Evolutionary conservation across 1,140 invertebrate genomes (phyloP), one percentile per base, ranked within the genome.

Genomic region (Ceratina japonica): DNA sequence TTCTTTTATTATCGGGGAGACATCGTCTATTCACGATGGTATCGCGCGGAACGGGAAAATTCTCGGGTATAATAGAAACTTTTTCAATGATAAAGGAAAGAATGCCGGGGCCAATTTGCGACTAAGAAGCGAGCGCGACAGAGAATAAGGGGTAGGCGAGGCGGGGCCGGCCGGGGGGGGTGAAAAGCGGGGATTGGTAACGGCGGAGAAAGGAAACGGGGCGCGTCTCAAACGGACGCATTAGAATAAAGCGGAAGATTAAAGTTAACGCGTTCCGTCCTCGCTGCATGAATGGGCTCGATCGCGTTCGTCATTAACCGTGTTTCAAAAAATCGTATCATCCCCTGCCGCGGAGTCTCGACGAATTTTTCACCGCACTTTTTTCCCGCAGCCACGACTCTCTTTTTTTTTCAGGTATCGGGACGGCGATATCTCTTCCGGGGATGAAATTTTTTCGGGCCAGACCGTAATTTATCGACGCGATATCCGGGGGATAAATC

Each of bases 1-100:
- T 80, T 84, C 79, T 81, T 84, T 75, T 69, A 85, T 85, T 76
- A 70, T 81, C 69, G 79, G 37, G 37, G 69, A 77, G 64, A 78
- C 70, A 82, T 74, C 80, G 70, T 44, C 69, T 79, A 83, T 61
- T 81, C 51, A 69, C 44, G 31, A 56, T 70, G 74, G 79, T 68
- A 81, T 77, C 73, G 73, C 70, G 65, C 18, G 70, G 74, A 84
- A 77, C 78, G 74, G 64, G 80, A 63, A 84, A 80, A 78, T 56
- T 71, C 69, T 72, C 75, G 61, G 37, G 71, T 63, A 75, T 62
- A 79, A 79, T 75, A 24, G 77, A 74, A 68, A 79, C 59, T 65
- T 54, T 83, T 56, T 80, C 77, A 79, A 74, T 74, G 77, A 79
- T 79, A 79, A 79, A 79, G 71, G 74, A 74, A 65, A 79, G 77